Percentiles rank a stretch among this genome's conserved stretches.
phyloP scores from a whole-genome alignment of 2,113 vertebrate species.

The Odocoileus virginianus region DNA sequence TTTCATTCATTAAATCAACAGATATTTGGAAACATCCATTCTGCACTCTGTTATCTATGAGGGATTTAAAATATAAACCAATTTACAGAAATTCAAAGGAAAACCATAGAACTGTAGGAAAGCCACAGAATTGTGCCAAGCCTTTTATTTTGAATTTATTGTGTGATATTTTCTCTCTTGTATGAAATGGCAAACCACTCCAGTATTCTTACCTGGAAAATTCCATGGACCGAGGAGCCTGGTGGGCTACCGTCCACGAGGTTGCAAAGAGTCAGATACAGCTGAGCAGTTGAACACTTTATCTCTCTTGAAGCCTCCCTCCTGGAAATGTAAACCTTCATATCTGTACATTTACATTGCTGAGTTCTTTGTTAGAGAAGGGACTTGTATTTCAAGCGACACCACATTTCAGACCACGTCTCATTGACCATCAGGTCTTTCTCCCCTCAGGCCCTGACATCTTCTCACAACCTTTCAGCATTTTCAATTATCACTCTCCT shows the following conservation, averaged over 20 bases:
- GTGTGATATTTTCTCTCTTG: background rate
- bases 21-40: background rate
- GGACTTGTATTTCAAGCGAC: background rate
- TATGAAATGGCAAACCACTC: background rate
- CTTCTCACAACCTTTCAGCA: conserved; percentile 16
- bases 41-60: background rate
- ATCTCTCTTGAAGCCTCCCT: background rate
- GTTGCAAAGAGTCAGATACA: background rate
- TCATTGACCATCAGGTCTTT: background rate
- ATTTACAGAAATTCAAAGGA: background rate
- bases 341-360: background rate
- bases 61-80: background rate
- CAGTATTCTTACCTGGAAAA: background rate
- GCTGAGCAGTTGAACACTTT: rapidly evolving
- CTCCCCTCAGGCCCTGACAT: conserved; percentile 12
- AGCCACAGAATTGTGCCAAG: background rate
- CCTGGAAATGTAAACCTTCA: background rate
- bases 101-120: background rate
- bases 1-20: background rate
- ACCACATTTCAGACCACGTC: background rate
- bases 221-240: background rate
- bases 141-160: background rate
- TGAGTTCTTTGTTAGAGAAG: background rate
- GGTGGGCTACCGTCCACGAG: background rate
- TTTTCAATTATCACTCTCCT: conserved; percentile 54